Evolutionary conservation across 2,888 invertebrate genomes (phyloP).

Genomic region (Eledona agricola): DNA sequence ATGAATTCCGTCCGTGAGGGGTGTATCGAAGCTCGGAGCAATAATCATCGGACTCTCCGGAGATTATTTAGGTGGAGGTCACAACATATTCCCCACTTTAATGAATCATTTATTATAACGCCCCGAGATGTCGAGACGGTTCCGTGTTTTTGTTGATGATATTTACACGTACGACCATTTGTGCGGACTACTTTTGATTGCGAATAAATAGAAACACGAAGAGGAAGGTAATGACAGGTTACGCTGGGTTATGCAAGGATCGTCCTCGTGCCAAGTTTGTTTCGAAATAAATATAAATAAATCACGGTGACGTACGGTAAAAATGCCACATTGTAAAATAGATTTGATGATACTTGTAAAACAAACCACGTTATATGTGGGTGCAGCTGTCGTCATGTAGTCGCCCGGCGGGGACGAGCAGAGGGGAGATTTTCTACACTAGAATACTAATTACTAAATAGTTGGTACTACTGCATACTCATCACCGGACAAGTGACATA

Average conservation of each 20-base stretch:
- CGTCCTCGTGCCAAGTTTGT: conserved; percentile 29
- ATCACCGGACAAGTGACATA: conserved; percentile 27
- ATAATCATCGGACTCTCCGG: conserved; percentile 39
- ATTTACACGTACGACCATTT: too few species aligned
- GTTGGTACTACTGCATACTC: conserved; percentile 41
- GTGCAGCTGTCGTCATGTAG: conserved; percentile 58
- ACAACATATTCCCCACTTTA: conserved; percentile 39
- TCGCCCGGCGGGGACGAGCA: conserved; percentile 43
- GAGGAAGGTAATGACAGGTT: conserved; percentile 30
- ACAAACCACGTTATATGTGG: conserved; percentile 55
- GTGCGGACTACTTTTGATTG: conserved; percentile 2
- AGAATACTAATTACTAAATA: conserved; percentile 50
- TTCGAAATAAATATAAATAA: conserved; percentile 42
- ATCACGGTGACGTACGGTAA: conserved; percentile 42
- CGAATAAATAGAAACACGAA: conserved; percentile 18
- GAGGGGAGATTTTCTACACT: conserved; percentile 40
- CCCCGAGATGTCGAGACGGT: conserved; percentile 18
- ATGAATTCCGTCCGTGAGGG: conserved; percentile 42
- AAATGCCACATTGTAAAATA: conserved; percentile 47
- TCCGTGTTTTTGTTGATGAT: conserved; percentile 20
- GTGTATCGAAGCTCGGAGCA: conserved; percentile 37
- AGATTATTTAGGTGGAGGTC: conserved; percentile 40
- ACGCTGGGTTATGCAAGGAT: conserved; percentile 39
- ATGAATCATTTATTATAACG: conserved; percentile 39
- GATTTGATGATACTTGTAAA: conserved; percentile 50